Percentiles rank a stretch among this genome's conserved stretches.
phyloP scores from a whole-genome alignment of 2,888 invertebrate genomes.

The Laspeyria flexula region DNA sequence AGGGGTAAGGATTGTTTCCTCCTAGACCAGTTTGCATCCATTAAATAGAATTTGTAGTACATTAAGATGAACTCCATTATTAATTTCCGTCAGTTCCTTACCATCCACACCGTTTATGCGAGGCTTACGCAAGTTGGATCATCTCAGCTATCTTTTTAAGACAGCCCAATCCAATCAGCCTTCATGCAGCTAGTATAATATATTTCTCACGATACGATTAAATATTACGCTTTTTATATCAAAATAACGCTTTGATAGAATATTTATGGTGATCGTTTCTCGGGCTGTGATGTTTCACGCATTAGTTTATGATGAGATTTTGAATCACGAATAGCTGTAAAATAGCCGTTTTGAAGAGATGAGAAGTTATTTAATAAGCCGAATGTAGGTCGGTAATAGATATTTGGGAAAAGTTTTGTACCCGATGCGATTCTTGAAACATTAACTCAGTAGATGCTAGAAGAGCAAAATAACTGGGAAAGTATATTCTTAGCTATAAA shows the following conservation, averaged over 20 bases:
- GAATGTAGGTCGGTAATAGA: background rate
- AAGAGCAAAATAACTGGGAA: no score
- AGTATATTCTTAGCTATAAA: no score
- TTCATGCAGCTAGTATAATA: constrained; percentile 25
- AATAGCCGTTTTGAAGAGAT: background rate
- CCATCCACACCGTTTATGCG: background rate
- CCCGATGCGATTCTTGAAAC: no score
- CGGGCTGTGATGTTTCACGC: constrained; percentile 13
- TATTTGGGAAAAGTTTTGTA: background rate
- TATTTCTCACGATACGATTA: constrained; percentile 44
- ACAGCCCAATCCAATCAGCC: constrained; percentile 33
- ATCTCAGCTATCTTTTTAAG: constrained; percentile 26
- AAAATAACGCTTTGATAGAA: constrained; percentile 15
- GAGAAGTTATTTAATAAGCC: background rate
- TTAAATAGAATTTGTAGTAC: no score
- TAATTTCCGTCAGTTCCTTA: background rate
- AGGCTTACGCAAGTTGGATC: constrained; percentile 10
- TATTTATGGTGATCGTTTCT: constrained; percentile 22
- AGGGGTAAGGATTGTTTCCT: no score
- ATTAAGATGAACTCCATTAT: background rate
- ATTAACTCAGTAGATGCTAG: no score
- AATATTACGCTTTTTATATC: constrained; percentile 33
- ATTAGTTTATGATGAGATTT: constrained; percentile 12
- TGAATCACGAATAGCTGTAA: constrained; percentile 9
- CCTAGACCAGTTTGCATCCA: no score